Percentiles rank a stretch among this genome's conserved stretches.
phyloP scores from a whole-genome alignment of 2,797 vertebrate genomes.

The Gorsachius magnificus region DNA sequence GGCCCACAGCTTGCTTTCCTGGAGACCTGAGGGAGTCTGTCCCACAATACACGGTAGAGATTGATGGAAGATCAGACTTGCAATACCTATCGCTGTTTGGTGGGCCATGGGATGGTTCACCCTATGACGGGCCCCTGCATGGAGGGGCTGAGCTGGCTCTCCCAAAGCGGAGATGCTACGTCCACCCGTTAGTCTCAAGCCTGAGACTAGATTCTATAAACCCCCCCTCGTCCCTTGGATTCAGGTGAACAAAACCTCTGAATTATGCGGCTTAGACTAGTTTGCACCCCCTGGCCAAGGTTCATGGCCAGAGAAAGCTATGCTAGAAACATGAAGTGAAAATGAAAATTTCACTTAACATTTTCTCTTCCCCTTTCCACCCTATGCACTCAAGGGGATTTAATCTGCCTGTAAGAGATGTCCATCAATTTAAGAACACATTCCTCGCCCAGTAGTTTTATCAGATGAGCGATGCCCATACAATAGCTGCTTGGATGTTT shows the following conservation, averaged over 20 bases:
- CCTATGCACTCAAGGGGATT: neutral
- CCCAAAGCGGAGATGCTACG: rapidly evolving
- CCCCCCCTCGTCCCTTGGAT: neutral
- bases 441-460: neutral
- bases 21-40: neutral
- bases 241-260: neutral
- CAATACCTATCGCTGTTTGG: rapidly evolving
- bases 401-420: neutral
- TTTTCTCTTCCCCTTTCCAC: neutral
- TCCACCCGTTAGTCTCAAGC: neutral
- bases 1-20: neutral
- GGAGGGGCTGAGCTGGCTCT: neutral
- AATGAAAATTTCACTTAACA: neutral
- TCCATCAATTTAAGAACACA: neutral
- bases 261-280: neutral
- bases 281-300: neutral
- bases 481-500: neutral
- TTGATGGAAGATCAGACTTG: neutral
- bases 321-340: neutral
- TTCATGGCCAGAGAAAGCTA: neutral
- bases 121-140: rapidly evolving
- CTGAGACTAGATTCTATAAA: neutral
- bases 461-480: neutral
- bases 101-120: too few species aligned
- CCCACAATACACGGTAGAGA: rapidly evolving